phyloP scores from a whole-genome alignment of 2,888 invertebrate species.

The Dasysyrphus tricinctus region DNA sequence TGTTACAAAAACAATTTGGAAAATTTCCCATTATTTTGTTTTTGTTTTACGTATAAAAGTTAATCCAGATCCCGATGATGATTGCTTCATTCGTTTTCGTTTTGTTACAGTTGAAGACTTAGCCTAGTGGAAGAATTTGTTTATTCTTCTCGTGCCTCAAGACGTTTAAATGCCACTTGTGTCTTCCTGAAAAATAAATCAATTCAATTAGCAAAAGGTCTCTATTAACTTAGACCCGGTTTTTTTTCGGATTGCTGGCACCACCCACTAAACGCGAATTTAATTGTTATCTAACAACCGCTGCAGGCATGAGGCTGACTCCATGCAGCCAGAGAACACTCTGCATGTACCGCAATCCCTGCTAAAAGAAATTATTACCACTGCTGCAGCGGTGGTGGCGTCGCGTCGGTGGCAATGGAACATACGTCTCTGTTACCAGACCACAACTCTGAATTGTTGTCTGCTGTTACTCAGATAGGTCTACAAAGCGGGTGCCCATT shows the following conservation, averaged over 20 bases:
- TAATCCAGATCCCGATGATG: too few relatives aligned
- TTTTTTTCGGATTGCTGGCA: slow-evolving; percentile 59
- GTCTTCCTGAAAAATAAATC: slow-evolving; percentile 71
- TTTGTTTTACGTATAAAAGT: too few relatives aligned
- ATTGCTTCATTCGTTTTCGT: background rate
- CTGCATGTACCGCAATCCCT: background rate
- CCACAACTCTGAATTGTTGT: slow-evolving; percentile 8
- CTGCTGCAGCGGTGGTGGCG: background rate
- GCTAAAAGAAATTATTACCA: slow-evolving; percentile 47
- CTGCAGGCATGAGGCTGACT: slow-evolving; percentile 60
- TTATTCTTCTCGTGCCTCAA: slow-evolving; percentile 23
- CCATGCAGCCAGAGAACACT: slow-evolving; percentile 41
- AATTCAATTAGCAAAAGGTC: slow-evolving; percentile 71
- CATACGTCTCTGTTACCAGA: slow-evolving; percentile 30
- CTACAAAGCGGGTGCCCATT: slow-evolving; percentile 73
- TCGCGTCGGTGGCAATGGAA: background rate
- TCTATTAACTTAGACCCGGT: slow-evolving; percentile 67
- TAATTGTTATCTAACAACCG: slow-evolving; percentile 72
- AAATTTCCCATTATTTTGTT: too few relatives aligned
- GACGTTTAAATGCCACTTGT: slow-evolving; percentile 63
- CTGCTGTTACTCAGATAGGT: slow-evolving; percentile 32
- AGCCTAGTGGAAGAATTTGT: slow-evolving; percentile 11
- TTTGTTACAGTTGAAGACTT: background rate
- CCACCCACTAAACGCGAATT: slow-evolving; percentile 73
- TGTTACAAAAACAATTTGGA: too few relatives aligned